Evolutionary conservation across 2,113 vertebrate genomes (phyloP).

Genomic region (Hystrix brachyura): DNA sequence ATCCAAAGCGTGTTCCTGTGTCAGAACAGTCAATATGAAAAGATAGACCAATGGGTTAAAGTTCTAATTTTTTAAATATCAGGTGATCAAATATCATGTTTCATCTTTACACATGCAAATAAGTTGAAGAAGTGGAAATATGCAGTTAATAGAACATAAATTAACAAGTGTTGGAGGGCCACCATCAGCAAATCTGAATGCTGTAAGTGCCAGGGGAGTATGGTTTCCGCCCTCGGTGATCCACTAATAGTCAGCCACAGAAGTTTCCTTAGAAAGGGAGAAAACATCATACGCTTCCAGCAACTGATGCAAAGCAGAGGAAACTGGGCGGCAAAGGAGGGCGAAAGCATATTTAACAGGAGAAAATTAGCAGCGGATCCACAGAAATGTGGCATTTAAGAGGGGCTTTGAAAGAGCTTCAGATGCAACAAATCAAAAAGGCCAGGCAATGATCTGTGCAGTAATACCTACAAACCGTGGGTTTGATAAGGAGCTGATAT

Average conservation of each 20-base stretch:
- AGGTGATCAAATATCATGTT: neutral
- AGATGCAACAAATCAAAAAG: neutral
- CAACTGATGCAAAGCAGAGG: neutral
- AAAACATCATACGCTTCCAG: neutral
- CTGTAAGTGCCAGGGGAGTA: neutral
- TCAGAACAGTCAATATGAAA: conserved; percentile 7
- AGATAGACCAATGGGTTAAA: neutral
- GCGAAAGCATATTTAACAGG: neutral
- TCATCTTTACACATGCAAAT: neutral
- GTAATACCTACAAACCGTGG: neutral
- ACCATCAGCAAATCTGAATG: neutral
- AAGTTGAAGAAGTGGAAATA: neutral
- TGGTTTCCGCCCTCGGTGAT: neutral
- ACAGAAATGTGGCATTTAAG: neutral
- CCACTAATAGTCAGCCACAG: neutral
- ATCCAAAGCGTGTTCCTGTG: neutral
- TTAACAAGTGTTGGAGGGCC: neutral
- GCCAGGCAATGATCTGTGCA: too few relatives aligned
- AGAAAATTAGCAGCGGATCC: neutral
- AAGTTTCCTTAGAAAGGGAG: neutral
- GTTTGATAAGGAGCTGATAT: neutral
- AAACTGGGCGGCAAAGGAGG: neutral
- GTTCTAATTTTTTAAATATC: neutral
- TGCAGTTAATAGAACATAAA: neutral
- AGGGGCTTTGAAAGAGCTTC: neutral